phyloP scores from a whole-genome alignment of 2,888 invertebrate species.

The Ectemnius cavifrons region DNA sequence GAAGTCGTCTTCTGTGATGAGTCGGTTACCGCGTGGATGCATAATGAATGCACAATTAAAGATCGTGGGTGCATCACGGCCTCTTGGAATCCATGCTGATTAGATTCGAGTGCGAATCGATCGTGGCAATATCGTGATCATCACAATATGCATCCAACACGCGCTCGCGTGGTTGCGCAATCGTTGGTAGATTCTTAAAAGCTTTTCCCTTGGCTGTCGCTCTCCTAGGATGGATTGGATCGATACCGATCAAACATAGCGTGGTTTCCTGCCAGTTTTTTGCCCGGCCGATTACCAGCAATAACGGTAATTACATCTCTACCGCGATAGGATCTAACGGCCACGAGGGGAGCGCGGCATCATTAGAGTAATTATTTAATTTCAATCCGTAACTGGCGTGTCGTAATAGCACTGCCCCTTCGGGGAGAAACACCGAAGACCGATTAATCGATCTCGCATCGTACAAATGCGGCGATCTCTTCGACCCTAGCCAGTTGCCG shows the following conservation, averaged over 20 bases:
- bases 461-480: neutral
- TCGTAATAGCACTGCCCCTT: neutral
- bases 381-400: neutral
- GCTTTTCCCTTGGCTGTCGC: neutral
- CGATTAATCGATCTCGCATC: neutral
- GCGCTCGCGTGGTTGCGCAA: neutral
- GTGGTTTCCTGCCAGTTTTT: neutral
- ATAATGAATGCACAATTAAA: conserved; percentile 72
- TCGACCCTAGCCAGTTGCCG: neutral
- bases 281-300: conserved; percentile 5
- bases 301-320: conserved; percentile 2
- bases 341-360: neutral
- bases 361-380: conserved; percentile 13
- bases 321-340: conserved; percentile 3
- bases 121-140: neutral
- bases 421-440: neutral
- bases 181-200: conserved; percentile 10
- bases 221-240: neutral
- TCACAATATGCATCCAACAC: no score
- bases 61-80: conserved; percentile 63
- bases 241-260: conserved; percentile 1
- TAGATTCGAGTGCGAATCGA: conserved; percentile 11
- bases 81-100: conserved; percentile 14
- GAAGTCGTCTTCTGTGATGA: conserved; percentile 64
- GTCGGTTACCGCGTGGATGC: conserved; percentile 59